Evolutionary conservation across 2,888 invertebrate genomes (phyloP).

Genomic region (Saturnia japonica): DNA sequence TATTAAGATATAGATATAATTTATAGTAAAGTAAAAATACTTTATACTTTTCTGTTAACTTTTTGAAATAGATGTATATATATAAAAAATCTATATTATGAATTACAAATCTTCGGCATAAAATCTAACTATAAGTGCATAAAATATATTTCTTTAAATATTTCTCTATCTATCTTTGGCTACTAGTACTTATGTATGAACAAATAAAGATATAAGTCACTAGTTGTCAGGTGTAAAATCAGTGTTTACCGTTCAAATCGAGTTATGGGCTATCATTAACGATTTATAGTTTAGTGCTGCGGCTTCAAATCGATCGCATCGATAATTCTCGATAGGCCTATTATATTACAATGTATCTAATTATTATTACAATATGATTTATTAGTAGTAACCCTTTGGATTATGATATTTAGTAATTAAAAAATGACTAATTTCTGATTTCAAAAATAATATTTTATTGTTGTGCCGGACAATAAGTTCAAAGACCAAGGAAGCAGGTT

Average conservation of each 20-base stretch:
- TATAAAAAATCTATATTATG: too few relatives aligned
- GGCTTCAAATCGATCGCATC: neutral
- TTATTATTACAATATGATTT: too few relatives aligned
- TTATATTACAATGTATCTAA: neutral
- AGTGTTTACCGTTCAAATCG: constrained; percentile 7
- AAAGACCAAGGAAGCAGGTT: too few relatives aligned
- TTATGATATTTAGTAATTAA: neutral
- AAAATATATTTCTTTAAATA: neutral
- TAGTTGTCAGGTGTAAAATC: constrained; percentile 9
- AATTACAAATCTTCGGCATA: neutral
- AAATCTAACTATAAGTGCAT: neutral
- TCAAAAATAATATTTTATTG: neutral
- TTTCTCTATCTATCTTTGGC: neutral
- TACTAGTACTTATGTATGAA: neutral
- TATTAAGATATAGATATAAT: too few relatives aligned
- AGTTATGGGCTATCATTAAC: neutral
- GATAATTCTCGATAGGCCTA: constrained; percentile 7
- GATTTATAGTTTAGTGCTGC: constrained; percentile 1
- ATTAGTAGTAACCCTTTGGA: neutral
- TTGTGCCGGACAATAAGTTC: too few relatives aligned
- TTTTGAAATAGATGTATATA: too few relatives aligned
- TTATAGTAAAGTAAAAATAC: too few relatives aligned
- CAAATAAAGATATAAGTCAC: constrained; percentile 6
- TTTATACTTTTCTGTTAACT: too few relatives aligned
- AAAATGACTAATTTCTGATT: neutral